Conservation (phyloP, 2,113 vertebrate genomes). For the Pachyramphus minor region DNA sequence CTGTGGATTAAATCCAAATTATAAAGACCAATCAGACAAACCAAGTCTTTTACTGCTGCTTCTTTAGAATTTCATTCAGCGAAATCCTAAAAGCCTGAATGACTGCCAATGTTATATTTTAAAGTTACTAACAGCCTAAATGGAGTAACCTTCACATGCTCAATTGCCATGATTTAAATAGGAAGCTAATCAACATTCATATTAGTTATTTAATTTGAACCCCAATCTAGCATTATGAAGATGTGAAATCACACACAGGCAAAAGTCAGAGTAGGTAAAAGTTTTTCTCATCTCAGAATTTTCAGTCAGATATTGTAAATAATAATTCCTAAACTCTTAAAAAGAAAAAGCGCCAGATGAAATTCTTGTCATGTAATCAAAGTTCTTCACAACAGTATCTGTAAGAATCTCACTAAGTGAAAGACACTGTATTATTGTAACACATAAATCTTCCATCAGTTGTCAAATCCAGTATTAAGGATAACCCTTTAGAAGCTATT, state of each 20-base stretch:
- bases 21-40: neutral
- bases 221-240: neutral
- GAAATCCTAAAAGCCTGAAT: neutral
- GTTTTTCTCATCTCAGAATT: neutral
- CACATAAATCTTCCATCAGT: neutral
- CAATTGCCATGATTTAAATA: neutral
- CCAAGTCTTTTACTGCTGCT: neutral
- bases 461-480: neutral
- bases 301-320: neutral
- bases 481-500: neutral
- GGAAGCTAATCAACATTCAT: neutral
- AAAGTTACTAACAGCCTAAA: neutral
- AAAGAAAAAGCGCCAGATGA: neutral
- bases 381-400: neutral
- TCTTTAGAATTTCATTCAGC: neutral
- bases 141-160: neutral
- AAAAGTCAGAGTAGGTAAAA: neutral
- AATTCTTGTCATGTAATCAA: neutral
- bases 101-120: neutral
- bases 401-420: neutral
- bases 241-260: neutral
- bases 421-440: neutral
- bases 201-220: constrained; percentile 1
- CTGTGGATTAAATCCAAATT: neutral
- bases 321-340: neutral